These are phyloP conservation scores for Capra hircus DNA, from an alignment of 2,113 vertebrate genomes.

Conservation along the genomic window DNA sequence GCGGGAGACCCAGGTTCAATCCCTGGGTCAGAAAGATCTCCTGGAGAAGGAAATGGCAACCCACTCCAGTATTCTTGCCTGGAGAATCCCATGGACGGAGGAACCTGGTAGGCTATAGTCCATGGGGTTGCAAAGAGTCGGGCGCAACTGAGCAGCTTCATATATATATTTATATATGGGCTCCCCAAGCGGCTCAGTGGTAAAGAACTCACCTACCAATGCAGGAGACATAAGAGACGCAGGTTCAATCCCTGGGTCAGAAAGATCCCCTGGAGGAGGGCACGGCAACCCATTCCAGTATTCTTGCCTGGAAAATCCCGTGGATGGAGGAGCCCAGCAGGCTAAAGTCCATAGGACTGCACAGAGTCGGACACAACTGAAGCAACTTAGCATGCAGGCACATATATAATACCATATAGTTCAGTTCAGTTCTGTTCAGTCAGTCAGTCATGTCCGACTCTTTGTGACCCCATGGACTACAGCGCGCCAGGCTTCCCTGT, in stretches of 20 bases:
- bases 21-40: background rate
- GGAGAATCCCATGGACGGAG: too few species aligned
- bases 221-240: background rate
- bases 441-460: background rate
- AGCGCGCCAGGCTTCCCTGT: background rate
- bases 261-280: background rate
- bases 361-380: background rate
- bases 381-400: background rate
- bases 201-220: background rate
- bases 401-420: background rate
- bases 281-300: background rate
- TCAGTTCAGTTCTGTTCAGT: background rate
- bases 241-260: background rate
- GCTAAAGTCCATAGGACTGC: background rate
- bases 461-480: background rate
- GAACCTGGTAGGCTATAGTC: too few species aligned
- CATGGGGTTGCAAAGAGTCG: background rate
- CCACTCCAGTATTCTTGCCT: too few species aligned
- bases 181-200: background rate
- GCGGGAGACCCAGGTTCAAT: background rate
- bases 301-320: background rate
- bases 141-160: background rate
- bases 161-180: background rate
- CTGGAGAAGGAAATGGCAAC: too few species aligned
- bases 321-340: rapidly evolving